Conservation (phyloP, 2,113 vertebrate species). For the Hyperoodon ampullatus region DNA sequence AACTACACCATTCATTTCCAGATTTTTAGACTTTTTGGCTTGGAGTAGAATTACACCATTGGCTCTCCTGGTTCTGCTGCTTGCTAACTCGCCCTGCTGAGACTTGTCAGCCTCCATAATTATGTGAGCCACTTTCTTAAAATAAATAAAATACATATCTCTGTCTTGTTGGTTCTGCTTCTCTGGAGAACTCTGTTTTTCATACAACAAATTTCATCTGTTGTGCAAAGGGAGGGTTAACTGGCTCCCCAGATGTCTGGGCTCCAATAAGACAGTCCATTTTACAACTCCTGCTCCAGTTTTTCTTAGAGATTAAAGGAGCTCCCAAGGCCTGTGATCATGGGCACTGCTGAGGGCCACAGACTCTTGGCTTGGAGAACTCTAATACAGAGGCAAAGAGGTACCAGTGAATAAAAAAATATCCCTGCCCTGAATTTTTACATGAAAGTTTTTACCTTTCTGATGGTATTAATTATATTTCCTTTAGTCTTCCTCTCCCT, state of each 20-base stretch:
- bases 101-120: background rate
- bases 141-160: background rate
- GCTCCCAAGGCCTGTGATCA: background rate
- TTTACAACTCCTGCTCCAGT: slow-evolving; percentile 7
- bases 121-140: background rate
- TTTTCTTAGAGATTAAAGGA: background rate
- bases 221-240: slow-evolving; percentile 30
- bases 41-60: background rate
- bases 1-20: background rate
- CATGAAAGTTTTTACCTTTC: background rate
- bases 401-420: background rate
- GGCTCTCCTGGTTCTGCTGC: background rate
- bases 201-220: slow-evolving; percentile 25
- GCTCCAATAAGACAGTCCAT: background rate
- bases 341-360: background rate
- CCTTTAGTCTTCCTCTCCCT: background rate
- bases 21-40: background rate
- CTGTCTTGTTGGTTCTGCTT: background rate
- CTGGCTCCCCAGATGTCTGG: background rate
- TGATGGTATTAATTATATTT: background rate
- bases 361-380: background rate
- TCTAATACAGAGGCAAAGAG: background rate
- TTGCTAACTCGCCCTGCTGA: background rate
- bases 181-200: background rate
- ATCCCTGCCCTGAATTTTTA: background rate